Conservation (phyloP, 2,113 vertebrate species). For the Mustela nigripes region DNA sequence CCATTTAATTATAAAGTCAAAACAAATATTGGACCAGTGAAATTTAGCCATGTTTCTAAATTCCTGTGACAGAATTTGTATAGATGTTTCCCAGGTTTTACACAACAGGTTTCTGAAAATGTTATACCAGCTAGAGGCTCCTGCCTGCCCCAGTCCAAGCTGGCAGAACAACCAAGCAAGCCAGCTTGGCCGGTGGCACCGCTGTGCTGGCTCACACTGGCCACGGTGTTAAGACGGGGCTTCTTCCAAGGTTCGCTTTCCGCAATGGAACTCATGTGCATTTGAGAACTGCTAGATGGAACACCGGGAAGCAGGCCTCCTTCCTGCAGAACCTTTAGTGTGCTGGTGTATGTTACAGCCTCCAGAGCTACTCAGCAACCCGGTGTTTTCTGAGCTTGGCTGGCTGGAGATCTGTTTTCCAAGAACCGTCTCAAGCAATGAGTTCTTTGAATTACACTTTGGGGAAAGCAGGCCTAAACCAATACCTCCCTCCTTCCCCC, state of each 20-base stretch:
- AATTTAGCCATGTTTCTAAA: constrained; percentile 30
- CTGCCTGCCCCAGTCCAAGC: background rate
- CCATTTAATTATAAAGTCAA: background rate
- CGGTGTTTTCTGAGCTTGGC: background rate
- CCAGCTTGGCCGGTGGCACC: background rate
- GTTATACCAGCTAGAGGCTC: background rate
- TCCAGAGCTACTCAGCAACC: background rate
- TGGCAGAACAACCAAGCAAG: background rate
- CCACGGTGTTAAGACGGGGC: background rate
- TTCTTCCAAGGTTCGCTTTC: background rate
- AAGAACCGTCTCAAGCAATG: constrained; percentile 31
- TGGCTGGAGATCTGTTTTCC: background rate
- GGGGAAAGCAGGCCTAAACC: background rate
- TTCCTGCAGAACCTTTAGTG: background rate
- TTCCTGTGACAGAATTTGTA: background rate
- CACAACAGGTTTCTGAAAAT: background rate
- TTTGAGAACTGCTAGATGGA: background rate
- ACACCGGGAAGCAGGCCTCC: background rate
- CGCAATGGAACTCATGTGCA: background rate
- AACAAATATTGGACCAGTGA: background rate
- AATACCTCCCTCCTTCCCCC: background rate
- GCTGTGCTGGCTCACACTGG: background rate
- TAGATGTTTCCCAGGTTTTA: background rate
- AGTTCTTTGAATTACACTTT: background rate
- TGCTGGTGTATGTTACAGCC: background rate